Conservation (phyloP, 2,888 invertebrate species). For the Lasioglossum malachurum region DNA sequence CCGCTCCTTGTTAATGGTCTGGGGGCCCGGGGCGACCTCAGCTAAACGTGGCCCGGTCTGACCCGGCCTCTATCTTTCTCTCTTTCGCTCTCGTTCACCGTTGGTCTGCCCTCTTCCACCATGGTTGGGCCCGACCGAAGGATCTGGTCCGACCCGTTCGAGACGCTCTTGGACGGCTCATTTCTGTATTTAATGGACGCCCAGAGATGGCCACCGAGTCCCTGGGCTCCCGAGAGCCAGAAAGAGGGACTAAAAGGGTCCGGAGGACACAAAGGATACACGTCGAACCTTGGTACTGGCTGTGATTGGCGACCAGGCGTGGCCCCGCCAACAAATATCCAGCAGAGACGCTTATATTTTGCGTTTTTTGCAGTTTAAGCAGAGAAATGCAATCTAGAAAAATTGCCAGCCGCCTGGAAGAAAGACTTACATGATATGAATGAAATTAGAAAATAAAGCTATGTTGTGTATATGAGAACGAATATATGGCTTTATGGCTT, state of each 20-base stretch:
- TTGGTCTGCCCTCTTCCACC: conserved; percentile 57
- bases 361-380: conserved; percentile 6
- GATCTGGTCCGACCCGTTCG: conserved; percentile 80
- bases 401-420: neutral
- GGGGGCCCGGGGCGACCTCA: conserved; percentile 82
- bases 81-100: conserved; percentile 49
- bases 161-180: conserved; percentile 80
- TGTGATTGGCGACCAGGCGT: conserved; percentile 82
- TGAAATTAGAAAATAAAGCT: neutral
- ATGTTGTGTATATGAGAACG: neutral
- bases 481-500: neutral
- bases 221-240: conserved; percentile 68
- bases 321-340: conserved; percentile 73
- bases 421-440: neutral
- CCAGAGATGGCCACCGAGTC: conserved; percentile 81
- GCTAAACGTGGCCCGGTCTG: conserved; percentile 82
- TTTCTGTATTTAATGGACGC: conserved; percentile 83
- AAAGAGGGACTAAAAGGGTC: conserved; percentile 71
- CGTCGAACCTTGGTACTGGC: conserved; percentile 71
- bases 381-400: neutral
- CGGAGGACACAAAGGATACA: conserved; percentile 79
- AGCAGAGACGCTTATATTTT: conserved; percentile 38
- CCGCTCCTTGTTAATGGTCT: conserved; percentile 84
- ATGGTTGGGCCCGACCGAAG: conserved; percentile 64
- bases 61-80: conserved; percentile 74